Percentiles rank a stretch among this genome's conserved stretches.
Conservation (phyloP, 2,888 invertebrate species). For the Polydrusus pterygomalis region DNA sequence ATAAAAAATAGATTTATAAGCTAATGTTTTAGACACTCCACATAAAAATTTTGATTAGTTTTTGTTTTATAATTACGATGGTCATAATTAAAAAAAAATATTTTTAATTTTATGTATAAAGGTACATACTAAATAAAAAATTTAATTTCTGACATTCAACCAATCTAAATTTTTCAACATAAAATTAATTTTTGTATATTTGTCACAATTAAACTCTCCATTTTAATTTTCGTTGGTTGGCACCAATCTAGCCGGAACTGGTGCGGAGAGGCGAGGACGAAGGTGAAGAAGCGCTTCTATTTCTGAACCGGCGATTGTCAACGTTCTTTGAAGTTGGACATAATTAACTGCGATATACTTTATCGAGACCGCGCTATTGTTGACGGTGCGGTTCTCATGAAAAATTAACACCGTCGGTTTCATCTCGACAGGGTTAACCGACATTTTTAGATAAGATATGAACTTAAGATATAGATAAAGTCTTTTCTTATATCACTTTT, state of each 20-base stretch:
- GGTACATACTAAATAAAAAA: no score
- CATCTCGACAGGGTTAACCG: background rate
- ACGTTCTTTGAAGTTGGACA: slow-evolving; percentile 69
- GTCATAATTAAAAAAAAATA: no score
- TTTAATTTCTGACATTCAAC: no score
- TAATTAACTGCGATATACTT: slow-evolving; percentile 68
- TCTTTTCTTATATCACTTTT: no score
- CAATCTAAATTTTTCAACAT: no score
- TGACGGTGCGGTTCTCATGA: slow-evolving; percentile 61
- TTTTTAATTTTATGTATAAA: no score
- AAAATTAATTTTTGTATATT: no score
- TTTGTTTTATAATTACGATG: no score
- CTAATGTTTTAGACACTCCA: no score
- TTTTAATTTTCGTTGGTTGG: slow-evolving; percentile 62
- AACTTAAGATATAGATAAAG: no score
- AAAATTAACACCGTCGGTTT: slow-evolving; percentile 43
- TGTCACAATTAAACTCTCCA: slow-evolving; percentile 14
- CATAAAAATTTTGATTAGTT: no score
- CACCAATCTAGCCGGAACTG: slow-evolving; percentile 70
- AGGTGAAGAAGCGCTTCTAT: slow-evolving; percentile 62
- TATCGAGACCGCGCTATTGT: slow-evolving; percentile 63
- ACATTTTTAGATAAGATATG: background rate
- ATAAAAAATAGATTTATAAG: no score
- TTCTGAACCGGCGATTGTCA: slow-evolving; percentile 68
- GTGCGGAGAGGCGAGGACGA: slow-evolving; percentile 59